Evolutionary conservation across 1,140 invertebrate species (phyloP).

Genomic region (Apolygus lucorum): DNA sequence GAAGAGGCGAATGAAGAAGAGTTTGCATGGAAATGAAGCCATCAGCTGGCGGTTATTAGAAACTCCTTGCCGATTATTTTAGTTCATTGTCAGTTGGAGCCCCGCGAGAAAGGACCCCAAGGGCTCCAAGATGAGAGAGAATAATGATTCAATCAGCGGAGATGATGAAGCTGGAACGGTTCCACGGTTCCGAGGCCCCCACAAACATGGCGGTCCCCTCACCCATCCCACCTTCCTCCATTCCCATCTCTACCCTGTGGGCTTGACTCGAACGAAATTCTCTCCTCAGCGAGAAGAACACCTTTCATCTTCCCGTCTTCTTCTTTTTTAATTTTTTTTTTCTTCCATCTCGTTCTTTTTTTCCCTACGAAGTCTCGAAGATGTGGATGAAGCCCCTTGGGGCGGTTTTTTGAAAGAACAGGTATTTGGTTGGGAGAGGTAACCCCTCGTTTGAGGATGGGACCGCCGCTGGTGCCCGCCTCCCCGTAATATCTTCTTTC

Average conservation of each 20-base stretch:
- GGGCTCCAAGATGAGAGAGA: not conserved
- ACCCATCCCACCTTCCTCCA: not conserved
- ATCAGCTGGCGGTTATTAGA: constrained; percentile 8
- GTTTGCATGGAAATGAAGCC: constrained; percentile 4
- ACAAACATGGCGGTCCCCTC: constrained; percentile 4
- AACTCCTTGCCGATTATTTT: constrained; percentile 8
- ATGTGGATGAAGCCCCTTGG: not conserved
- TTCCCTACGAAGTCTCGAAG: too few relatives aligned
- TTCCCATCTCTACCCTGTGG: not conserved
- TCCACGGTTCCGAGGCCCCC: not conserved
- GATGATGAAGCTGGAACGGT: constrained; percentile 5
- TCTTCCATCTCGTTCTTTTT: too few relatives aligned
- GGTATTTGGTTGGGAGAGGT: constrained; percentile 14
- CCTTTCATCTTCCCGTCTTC: not conserved
- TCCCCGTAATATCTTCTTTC: constrained; percentile 4
- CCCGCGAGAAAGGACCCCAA: not conserved
- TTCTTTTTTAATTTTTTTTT: too few relatives aligned
- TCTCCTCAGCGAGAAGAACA: not conserved
- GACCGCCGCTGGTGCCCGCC: too few relatives aligned
- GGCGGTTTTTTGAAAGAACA: constrained; percentile 12
- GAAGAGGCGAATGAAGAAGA: not conserved
- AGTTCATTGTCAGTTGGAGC: constrained; percentile 4
- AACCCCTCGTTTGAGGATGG: not conserved
- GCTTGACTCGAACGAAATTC: not conserved
- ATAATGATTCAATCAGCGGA: constrained; percentile 13